These are phyloP conservation scores for Neoniphon sammara DNA, from an alignment of 2,797 vertebrate genomes.

Conservation along the genomic window DNA sequence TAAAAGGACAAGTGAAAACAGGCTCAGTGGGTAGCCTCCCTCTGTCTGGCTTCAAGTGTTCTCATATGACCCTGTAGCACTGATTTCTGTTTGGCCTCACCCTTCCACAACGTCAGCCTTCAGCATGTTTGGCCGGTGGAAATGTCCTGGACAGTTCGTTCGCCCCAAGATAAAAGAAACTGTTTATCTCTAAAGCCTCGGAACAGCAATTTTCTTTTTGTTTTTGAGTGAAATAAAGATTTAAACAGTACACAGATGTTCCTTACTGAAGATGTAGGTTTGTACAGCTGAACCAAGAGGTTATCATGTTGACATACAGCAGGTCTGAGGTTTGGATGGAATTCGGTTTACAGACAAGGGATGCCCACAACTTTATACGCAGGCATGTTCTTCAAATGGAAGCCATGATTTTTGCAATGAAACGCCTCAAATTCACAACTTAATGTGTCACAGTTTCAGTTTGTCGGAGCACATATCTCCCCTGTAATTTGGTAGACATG, in stretches of 20 bases:
- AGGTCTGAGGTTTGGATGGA: conserved; percentile 79
- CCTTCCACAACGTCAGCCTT: conserved; percentile 66
- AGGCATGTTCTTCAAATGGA: conserved; percentile 42
- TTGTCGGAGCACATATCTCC: conserved; percentile 7
- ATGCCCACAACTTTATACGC: conserved; percentile 59
- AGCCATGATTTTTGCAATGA: conserved; percentile 43
- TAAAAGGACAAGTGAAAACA: conserved; percentile 55
- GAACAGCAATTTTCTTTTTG: conserved; percentile 47
- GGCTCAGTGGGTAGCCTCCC: conserved; percentile 31
- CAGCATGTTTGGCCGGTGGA: conserved; percentile 63
- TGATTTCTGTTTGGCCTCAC: conserved; percentile 71
- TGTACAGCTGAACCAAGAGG: conserved; percentile 49
- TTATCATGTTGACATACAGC: conserved; percentile 72
- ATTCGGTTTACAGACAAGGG: conserved; percentile 52
- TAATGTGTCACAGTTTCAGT: conserved; percentile 15
- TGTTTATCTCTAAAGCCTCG: conserved; percentile 26
- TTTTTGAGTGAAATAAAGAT: conserved; percentile 54
- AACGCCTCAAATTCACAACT: conserved; percentile 18
- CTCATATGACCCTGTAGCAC: conserved; percentile 44
- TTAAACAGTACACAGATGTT: conserved; percentile 20
- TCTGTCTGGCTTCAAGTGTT: conserved; percentile 44
- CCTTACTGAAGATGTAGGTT: conserved; percentile 55
- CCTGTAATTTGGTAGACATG: conserved; percentile 42
- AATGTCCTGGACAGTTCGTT: conserved; percentile 63
- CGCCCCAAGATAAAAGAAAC: conserved; percentile 44